These are phyloP conservation scores for Eospalax fontanierii DNA, from an alignment of 2,797 vertebrate species.

Conservation along the genomic window DNA sequence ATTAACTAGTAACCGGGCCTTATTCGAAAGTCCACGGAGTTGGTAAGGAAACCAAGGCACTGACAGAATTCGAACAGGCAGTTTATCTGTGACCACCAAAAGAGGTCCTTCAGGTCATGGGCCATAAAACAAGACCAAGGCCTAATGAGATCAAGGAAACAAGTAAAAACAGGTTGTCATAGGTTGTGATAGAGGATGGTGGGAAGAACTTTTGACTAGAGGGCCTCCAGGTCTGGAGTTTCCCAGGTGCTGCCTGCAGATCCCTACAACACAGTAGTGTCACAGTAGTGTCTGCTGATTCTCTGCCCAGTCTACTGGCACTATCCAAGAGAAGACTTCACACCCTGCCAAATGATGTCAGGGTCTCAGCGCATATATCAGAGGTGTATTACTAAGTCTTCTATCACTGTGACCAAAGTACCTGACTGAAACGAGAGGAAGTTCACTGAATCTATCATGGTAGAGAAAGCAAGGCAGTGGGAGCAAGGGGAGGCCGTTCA, in stretches of 20 bases:
- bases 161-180: background rate
- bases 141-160: background rate
- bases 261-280: background rate
- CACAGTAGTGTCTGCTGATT: background rate
- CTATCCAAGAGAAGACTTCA: background rate
- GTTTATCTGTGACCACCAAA: background rate
- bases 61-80: background rate
- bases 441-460: background rate
- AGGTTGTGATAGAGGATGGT: no score
- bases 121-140: background rate
- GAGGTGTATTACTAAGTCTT: background rate
- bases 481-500: background rate
- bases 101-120: background rate
- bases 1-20: slow-evolving; percentile 32
- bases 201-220: background rate
- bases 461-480: background rate
- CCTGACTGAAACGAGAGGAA: background rate
- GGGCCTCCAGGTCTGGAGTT: background rate
- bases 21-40: slow-evolving; percentile 39
- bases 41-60: background rate
- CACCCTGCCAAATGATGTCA: background rate
- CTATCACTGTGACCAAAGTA: background rate
- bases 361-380: background rate
- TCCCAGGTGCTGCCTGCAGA: background rate
- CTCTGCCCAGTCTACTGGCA: background rate